Percentiles rank a stretch among this genome's conserved stretches.
These are phyloP conservation scores for Prinia subflava DNA, from an alignment of 2,113 vertebrate species.

Conservation along the genomic window DNA sequence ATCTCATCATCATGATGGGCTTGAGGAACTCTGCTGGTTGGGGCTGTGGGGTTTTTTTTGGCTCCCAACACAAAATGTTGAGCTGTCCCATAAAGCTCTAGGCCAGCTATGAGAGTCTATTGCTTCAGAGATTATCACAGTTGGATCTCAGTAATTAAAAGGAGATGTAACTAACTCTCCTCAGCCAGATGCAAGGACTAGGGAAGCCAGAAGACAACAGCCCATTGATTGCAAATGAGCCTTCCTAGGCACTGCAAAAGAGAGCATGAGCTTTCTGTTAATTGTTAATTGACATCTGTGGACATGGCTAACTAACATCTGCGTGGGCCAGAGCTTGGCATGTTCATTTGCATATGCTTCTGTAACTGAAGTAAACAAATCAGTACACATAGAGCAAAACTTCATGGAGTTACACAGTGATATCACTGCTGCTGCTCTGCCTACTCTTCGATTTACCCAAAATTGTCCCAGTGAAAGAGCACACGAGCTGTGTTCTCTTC, in stretches of 20 bases:
- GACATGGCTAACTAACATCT: neutral
- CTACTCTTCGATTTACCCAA: neutral
- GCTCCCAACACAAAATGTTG: neutral
- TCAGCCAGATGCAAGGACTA: neutral
- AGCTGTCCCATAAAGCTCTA: neutral
- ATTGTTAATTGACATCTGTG: neutral
- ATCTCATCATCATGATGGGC: neutral
- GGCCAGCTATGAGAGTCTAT: neutral
- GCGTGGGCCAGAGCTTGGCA: neutral
- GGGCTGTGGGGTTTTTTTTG: neutral
- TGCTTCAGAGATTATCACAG: neutral
- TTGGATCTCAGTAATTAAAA: slow-evolving; percentile 1
- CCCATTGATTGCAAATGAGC: neutral
- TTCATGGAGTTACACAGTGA: neutral
- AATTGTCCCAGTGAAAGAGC: neutral
- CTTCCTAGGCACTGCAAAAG: neutral
- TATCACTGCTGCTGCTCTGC: neutral
- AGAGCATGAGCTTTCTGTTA: neutral
- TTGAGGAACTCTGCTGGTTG: neutral
- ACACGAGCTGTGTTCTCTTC: neutral
- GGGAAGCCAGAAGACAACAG: neutral
- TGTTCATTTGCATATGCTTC: neutral
- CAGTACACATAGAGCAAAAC: neutral
- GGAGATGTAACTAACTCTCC: neutral
- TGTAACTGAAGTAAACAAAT: neutral